Base-by-base conservation (phyloP, 2,797 vertebrate species). In the Epinephelus awoara region DNA sequence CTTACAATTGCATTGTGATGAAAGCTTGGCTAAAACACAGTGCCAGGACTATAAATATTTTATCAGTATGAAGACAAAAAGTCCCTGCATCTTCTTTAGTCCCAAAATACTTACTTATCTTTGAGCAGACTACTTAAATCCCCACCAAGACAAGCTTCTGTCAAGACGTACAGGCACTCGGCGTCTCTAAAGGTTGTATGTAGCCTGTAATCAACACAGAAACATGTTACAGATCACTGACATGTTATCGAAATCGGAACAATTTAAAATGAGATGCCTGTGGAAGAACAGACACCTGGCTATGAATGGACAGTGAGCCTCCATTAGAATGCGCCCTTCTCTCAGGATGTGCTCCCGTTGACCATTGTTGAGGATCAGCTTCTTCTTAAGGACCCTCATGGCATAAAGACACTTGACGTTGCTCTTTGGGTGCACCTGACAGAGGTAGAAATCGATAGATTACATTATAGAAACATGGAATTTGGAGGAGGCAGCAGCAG, bases 71-170 rank as follows among this genome's bases (percentile, higher is more conserved):
- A 61, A 58, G 21, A 58, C 18, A 62, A 56, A 57, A n/a, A 25
- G 38, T 38, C 49, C 15, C 17, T 42, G 14, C 62, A 66, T 79
- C 38, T 74, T 14, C 27, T 72, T 50, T 21, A 10, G 5, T 38
- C 18, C 8, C 40, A 61, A 72, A 72, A 57, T 15, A 72, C 88
- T 75, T 88, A 96, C 96, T 93, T 95, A 29, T 96, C 93, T 86
- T 85, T 94, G 14, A 96, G 89, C 2, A 95, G 83, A 79, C 71
- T 82, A 75, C 83, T 92, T 56, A 96, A 89, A 90, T 96, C 93
- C 19, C 95, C 96, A 51, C 95, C 93, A 18, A 95, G 87, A 85
- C 95, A 96, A 23, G 91, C 95, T 79, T 96, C 96, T 69, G 93
- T 94, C 85, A 96, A 72, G 88, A 95, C 85, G 77, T 95, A 96